Evolutionary conservation across 2,888 invertebrate species (phyloP).

Genomic region (Drosophila longiperda): DNA sequence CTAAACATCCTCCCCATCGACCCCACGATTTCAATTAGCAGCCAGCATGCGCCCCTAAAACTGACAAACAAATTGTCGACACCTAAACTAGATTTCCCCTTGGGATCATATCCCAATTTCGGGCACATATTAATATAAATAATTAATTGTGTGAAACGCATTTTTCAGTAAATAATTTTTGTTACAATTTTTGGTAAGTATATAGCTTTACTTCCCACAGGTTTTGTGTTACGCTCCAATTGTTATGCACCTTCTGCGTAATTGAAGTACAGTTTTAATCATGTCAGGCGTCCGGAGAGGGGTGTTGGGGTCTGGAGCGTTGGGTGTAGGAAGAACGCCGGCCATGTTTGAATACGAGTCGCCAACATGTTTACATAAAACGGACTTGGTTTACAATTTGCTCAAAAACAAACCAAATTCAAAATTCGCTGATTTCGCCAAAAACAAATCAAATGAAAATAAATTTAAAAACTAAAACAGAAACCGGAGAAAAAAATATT

Average conservation of each 20-base stretch:
- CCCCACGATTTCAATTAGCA: conserved; percentile 50
- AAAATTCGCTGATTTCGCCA: conserved; percentile 47
- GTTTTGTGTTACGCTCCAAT: conserved; percentile 62
- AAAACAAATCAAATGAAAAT: conserved; percentile 24
- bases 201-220: conserved; percentile 78
- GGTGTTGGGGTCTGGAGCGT: conserved; percentile 3
- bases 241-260: conserved; percentile 67
- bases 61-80: conserved; percentile 63
- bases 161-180: conserved; percentile 46
- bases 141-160: conserved; percentile 68
- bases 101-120: conserved; percentile 2
- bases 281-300: conserved; percentile 9
- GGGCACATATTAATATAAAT: conserved; percentile 57
- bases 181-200: conserved; percentile 39
- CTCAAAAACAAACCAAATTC: conserved; percentile 42
- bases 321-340: conserved; percentile 39
- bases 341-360: conserved; percentile 77
- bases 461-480: conserved; percentile 4
- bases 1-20: not conserved
- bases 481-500: not conserved
- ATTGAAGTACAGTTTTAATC: conserved; percentile 54
- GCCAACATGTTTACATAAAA: conserved; percentile 81
- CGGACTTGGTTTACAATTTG: conserved; percentile 74
- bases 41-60: conserved; percentile 31
- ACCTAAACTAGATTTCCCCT: conserved; percentile 50